Evolutionary conservation across 2,797 vertebrate genomes (phyloP).

Genomic region (Sebastes elongatus): DNA sequence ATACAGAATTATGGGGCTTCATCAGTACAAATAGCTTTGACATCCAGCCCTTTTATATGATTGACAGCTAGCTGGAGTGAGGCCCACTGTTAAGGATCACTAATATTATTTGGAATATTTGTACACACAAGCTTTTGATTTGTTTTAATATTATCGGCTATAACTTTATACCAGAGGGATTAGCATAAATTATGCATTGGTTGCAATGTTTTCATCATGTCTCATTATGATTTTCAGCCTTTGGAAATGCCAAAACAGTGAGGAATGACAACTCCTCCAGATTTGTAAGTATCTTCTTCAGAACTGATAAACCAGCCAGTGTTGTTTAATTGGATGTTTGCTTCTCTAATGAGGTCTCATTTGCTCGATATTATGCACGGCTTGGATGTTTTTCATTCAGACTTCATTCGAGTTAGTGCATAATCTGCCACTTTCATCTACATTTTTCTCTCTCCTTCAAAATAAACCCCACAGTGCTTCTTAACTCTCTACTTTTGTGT

Average conservation of each 20-base stretch:
- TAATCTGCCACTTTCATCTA: not conserved
- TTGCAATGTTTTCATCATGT: not conserved
- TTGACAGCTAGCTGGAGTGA: slow-evolving; percentile 44
- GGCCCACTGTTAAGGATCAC: slow-evolving; percentile 7
- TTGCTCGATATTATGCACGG: slow-evolving; percentile 34
- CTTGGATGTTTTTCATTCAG: slow-evolving; percentile 39
- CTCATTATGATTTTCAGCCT: slow-evolving; percentile 82
- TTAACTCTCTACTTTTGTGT: not conserved
- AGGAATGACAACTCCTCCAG: slow-evolving; percentile 98
- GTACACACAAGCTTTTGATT: slow-evolving; percentile 9
- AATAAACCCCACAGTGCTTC: not conserved
- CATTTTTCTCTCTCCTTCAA: not conserved
- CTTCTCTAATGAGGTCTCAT: slow-evolving; percentile 9
- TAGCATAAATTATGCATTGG: not conserved
- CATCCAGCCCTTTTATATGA: slow-evolving; percentile 29
- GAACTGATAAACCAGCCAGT: not conserved
- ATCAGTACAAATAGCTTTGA: slow-evolving; percentile 66
- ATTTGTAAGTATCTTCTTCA: slow-evolving; percentile 91
- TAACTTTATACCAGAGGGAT: not conserved
- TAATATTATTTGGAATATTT: not conserved
- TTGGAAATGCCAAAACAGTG: slow-evolving; percentile 98
- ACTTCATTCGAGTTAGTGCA: not conserved
- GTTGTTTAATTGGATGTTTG: slow-evolving; percentile 9
- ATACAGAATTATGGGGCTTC: slow-evolving; percentile 64
- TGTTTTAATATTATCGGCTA: not conserved